Evolutionary conservation across 2,888 invertebrate genomes (phyloP).

Genomic region (Drosophila siamana): DNA sequence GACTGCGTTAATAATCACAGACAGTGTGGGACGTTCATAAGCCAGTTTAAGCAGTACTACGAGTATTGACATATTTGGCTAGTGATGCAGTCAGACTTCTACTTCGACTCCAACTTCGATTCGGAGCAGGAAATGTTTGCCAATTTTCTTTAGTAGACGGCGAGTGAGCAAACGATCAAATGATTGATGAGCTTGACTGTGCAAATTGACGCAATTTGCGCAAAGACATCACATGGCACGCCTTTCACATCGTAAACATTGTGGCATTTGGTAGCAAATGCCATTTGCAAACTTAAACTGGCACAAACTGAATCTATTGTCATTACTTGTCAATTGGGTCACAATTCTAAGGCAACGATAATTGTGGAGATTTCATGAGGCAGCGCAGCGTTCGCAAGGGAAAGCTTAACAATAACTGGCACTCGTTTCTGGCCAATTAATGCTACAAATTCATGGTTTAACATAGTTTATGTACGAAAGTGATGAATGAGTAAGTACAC

Average conservation of each 20-base stretch:
- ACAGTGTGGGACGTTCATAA: conserved; percentile 37
- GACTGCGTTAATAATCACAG: conserved; percentile 2
- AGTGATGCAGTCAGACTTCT: conserved; percentile 59
- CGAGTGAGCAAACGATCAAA: conserved; percentile 43
- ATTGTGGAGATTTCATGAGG: conserved; percentile 25
- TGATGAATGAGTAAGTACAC: conserved; percentile 3
- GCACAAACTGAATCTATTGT: conserved; percentile 48
- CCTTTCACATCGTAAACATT: conserved; percentile 53
- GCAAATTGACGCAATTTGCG: conserved; percentile 68
- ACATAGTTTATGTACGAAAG: conserved; percentile 7
- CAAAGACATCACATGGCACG: conserved; percentile 43
- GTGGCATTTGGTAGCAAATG: conserved; percentile 19
- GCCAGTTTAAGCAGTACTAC: conserved; percentile 24
- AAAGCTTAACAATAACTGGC: conserved; percentile 44
- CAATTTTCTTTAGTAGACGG: conserved; percentile 48
- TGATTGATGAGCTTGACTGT: conserved; percentile 52
- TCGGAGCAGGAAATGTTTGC: conserved; percentile 57
- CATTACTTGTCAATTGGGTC: conserved; percentile 61
- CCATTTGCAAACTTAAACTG: conserved; percentile 33
- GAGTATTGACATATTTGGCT: conserved; percentile 65
- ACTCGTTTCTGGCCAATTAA: conserved; percentile 41
- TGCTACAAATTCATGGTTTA: conserved; percentile 3
- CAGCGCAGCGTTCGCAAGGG: conserved; percentile 30
- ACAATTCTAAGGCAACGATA: conserved; percentile 45
- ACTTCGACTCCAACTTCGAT: not conserved